Conservation (phyloP, 2,888 invertebrate genomes). For the Melinaea menophilus region DNA sequence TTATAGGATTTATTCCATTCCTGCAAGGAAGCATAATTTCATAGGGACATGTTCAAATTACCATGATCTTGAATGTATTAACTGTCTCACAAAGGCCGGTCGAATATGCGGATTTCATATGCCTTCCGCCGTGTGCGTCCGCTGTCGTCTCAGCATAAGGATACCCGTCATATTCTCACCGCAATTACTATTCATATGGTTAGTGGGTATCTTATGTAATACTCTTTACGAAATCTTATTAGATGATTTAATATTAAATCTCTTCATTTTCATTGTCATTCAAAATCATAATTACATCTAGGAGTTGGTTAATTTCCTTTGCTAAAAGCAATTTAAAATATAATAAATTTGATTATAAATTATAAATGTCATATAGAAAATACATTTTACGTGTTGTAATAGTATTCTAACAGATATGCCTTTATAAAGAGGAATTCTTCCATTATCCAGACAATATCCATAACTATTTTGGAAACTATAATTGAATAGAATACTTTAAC, state of each 20-base stretch:
- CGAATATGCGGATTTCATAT: conserved; percentile 62
- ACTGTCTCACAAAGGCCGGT: conserved; percentile 64
- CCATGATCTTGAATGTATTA: conserved; percentile 57
- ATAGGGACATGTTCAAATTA: too few species aligned
- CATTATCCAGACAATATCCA: conserved; percentile 1
- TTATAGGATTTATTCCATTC: not conserved
- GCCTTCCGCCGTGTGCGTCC: conserved; percentile 58
- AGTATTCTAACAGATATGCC: not conserved
- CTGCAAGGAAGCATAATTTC: too few species aligned
- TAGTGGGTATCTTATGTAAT: conserved; percentile 67
- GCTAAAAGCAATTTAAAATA: too few species aligned
- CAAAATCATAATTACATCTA: not conserved
- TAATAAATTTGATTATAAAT: too few species aligned
- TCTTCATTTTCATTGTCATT: not conserved
- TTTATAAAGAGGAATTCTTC: not conserved
- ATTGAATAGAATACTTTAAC: conserved; percentile 36
- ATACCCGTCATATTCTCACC: conserved; percentile 59
- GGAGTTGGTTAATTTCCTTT: not conserved
- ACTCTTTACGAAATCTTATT: conserved; percentile 53
- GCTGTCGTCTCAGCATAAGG: conserved; percentile 62
- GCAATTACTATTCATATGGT: conserved; percentile 60
- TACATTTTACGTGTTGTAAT: not conserved
- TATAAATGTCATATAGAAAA: too few species aligned
- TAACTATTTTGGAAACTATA: conserved; percentile 4
- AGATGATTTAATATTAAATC: conserved; percentile 62